Conservation (phyloP, 2,888 invertebrate genomes). For the Norana najaformis region DNA sequence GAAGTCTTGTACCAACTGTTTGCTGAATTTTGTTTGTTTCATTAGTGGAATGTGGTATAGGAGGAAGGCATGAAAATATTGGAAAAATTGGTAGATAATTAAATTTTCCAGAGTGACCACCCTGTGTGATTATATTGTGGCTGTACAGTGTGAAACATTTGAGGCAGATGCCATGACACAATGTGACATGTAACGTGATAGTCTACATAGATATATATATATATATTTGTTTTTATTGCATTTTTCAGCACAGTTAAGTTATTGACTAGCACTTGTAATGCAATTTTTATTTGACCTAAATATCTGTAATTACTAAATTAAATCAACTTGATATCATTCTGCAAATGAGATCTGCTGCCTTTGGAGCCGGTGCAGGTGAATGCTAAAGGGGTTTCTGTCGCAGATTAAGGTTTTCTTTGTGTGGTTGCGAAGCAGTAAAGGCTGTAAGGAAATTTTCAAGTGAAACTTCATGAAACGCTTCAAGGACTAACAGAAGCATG, state of each 20-base stretch:
- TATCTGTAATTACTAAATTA: not conserved
- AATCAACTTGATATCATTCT: not conserved
- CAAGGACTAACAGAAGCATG: not conserved
- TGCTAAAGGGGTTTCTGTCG: not conserved
- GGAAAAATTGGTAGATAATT: not conserved
- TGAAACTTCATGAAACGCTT: not conserved
- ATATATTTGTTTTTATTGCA: slow-evolving; percentile 5
- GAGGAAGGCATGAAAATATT: not conserved
- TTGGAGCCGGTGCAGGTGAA: not conserved
- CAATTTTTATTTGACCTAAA: not conserved
- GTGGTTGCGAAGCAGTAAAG: not conserved
- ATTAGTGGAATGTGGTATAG: not conserved
- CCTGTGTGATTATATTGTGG: not conserved
- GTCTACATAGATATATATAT: slow-evolving; percentile 3
- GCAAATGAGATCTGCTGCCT: not conserved
- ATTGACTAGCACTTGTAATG: not conserved
- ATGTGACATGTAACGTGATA: not conserved
- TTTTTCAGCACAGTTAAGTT: not conserved
- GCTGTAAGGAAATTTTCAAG: not conserved
- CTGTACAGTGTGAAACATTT: slow-evolving; percentile 23
- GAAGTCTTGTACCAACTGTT: not conserved
- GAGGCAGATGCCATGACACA: slow-evolving; percentile 22
- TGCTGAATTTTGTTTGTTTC: not conserved
- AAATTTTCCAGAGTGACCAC: not conserved
- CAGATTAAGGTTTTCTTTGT: not conserved